Conservation (phyloP, 1,140 invertebrate species). For the Lordiphosa clarofinis region DNA sequence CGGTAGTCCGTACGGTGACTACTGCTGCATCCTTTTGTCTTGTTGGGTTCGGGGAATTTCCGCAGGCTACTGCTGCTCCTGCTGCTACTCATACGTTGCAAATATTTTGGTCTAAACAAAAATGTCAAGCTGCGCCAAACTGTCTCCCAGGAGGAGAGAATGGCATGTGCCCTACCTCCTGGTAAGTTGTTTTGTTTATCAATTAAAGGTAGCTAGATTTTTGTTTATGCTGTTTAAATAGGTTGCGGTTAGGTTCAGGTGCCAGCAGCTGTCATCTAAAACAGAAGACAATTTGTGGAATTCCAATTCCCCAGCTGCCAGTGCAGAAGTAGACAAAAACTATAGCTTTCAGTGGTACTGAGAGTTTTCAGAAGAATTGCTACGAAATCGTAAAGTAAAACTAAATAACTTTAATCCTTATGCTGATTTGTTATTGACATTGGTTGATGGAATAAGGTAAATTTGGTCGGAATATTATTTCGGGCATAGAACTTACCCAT, state of each 20-base stretch:
- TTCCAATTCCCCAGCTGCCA: conserved; percentile 37
- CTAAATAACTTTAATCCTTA: too few species aligned
- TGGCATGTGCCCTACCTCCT: conserved; percentile 15
- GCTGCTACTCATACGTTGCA: conserved; percentile 53
- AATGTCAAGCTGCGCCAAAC: conserved; percentile 56
- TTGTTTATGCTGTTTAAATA: conserved; percentile 57
- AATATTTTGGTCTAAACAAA: conserved; percentile 60
- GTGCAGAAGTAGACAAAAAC: background rate
- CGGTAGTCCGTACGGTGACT: conserved; percentile 14
- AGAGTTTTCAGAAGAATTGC: background rate
- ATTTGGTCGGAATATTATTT: too few species aligned
- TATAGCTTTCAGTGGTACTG: conserved; percentile 8
- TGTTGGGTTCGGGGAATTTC: conserved; percentile 7
- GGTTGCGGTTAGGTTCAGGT: conserved; percentile 61
- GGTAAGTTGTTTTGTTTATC: conserved; percentile 50
- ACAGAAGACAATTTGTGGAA: conserved; percentile 18
- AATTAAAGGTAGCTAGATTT: conserved; percentile 64
- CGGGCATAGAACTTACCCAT: too few species aligned
- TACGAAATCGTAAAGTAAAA: background rate
- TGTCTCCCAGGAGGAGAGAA: conserved; percentile 22
- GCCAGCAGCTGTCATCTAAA: conserved; percentile 27
- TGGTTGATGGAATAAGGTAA: too few species aligned
- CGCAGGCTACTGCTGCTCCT: conserved; percentile 7
- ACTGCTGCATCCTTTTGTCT: conserved; percentile 9
- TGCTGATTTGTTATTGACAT: too few species aligned